Base-by-base conservation (phyloP, 2,113 vertebrate genomes). In the Rhipidura dahli region DNA sequence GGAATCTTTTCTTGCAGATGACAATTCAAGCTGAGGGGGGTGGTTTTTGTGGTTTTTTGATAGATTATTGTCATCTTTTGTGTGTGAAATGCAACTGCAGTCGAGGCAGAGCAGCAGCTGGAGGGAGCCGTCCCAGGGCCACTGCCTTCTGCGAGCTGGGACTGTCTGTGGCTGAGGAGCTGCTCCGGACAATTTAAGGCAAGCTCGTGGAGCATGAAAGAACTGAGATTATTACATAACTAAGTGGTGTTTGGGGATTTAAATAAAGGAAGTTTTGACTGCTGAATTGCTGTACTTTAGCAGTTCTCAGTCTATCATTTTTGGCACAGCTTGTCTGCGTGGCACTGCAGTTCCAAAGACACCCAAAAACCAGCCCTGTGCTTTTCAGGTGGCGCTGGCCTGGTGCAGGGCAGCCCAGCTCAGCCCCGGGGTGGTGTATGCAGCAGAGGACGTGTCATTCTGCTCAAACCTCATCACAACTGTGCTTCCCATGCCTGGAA, bases 201-300 rank as follows among this genome's bases (percentile, higher is more conserved):
- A 87, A 83, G 37, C 70, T 82, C 2, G 0, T 37, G 70, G 33
- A 94, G 90, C 73, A 30, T 95, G 89, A 93, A 93, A 85, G 95
- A 93, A 59, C 56, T 42, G 71, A 80, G 83, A 93, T 95, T 93
- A 96, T 94, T 93, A 80, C 90, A 94, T 91, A 89, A 86, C 91
- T 82, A 94, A 97, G 94, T 95, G 84, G 93, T 64, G 78, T 69
- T 96, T 69, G 66, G 97, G 96, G 97, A 97, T 94, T 97, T 97
- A 92, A 96, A 91, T 91, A 95, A 97, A 98, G 97, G 96, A 96
- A 95, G 94, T 97, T 96, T 97, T 97, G 93, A 96, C 97, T 96
- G 91, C 90, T 97, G 96, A 96, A 94, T 83, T 96, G 89, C 92
- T 61, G 57, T 49, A 63, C 93, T 85, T 96, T 76, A 97, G 84